Conservation (phyloP, 2,113 vertebrate species). For the Ophthalmolycus amberensis region DNA sequence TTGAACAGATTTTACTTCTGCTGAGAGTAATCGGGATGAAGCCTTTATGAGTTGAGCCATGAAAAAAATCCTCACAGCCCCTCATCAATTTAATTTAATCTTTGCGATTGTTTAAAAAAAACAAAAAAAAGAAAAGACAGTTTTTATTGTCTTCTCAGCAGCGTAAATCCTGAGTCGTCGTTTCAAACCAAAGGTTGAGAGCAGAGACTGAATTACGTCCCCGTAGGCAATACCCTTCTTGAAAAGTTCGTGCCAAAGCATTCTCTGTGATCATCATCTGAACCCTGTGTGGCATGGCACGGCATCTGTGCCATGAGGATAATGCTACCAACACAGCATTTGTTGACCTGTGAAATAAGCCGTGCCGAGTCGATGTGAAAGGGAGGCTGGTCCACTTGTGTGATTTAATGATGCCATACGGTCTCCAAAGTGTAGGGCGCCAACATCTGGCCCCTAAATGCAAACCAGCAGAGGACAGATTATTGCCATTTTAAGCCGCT, state of each 20-base stretch:
- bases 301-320: conserved; percentile 72
- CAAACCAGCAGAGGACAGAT: conserved; percentile 78
- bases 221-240: conserved; percentile 39
- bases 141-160: conserved; percentile 21
- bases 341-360: conserved; percentile 58
- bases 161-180: conserved; percentile 9
- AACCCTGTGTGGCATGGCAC: conserved; percentile 38
- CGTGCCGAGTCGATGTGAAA: conserved; percentile 39
- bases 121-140: not conserved
- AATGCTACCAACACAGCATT: conserved; percentile 57
- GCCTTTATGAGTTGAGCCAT: conserved; percentile 57
- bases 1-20: conserved; percentile 69
- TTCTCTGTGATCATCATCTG: conserved; percentile 47
- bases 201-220: conserved; percentile 9
- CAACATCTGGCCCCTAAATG: conserved; percentile 72
- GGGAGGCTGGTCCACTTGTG: conserved; percentile 59
- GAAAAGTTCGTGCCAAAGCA: conserved; percentile 43
- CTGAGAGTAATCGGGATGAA: conserved; percentile 51
- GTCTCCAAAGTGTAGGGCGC: conserved; percentile 63
- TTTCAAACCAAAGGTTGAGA: conserved; percentile 25
- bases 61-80: conserved; percentile 36
- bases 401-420: conserved; percentile 69
- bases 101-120: conserved; percentile 26
- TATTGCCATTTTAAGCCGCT: conserved; percentile 74
- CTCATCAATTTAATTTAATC: conserved; percentile 67